phyloP scores from a whole-genome alignment of 2,113 vertebrate species.

The Nyctereutes procyonoides region DNA sequence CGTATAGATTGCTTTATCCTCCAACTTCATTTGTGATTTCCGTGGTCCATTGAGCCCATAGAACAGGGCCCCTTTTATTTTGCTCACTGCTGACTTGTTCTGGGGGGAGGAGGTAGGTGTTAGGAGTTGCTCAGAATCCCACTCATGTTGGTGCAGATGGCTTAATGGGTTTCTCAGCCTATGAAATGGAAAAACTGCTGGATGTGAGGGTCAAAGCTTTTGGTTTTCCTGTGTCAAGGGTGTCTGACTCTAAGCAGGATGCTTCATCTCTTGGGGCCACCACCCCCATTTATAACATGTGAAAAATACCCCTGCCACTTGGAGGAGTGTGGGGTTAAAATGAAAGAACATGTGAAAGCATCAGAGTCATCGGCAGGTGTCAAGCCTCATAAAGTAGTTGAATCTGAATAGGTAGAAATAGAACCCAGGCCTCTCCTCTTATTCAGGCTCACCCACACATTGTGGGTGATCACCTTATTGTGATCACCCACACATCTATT shows the following conservation, averaged over 20 bases:
- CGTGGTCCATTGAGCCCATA: background rate
- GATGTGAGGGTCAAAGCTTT: background rate
- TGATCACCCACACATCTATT: background rate
- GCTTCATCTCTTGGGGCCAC: background rate
- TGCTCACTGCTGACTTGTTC: background rate
- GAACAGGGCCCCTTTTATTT: background rate
- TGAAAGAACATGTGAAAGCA: background rate
- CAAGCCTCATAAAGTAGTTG: background rate
- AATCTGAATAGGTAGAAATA: background rate
- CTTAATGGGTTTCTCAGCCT: background rate
- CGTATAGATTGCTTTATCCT: background rate
- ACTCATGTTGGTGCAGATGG: background rate
- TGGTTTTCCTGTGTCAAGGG: background rate
- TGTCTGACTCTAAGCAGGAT: background rate
- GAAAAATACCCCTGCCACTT: conserved; percentile 22
- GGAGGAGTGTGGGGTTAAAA: background rate
- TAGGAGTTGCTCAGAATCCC: background rate
- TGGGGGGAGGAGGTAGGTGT: background rate
- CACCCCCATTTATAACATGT: background rate
- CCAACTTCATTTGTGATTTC: background rate
- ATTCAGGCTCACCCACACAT: background rate
- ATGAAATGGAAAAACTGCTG: background rate
- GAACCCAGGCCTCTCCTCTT: background rate
- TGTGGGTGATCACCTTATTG: too few relatives aligned
- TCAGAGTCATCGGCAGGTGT: background rate